A percentile compares a stretch with the other conserved stretches of the same genome.
Conservation (phyloP, 2,888 invertebrate species). For the Tachina lurida region DNA sequence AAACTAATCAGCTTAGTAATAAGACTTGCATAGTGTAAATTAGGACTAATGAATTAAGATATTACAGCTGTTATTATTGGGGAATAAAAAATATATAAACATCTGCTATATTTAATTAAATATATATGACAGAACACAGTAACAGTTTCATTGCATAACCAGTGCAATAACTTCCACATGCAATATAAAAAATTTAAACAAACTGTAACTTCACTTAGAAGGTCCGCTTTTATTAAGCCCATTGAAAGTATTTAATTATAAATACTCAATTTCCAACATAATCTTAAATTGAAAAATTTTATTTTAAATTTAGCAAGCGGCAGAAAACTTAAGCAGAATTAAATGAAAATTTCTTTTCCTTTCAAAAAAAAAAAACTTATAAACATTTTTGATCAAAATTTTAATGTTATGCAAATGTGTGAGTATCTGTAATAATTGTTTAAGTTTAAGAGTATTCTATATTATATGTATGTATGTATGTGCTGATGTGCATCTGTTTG, state of each 20-base stretch:
- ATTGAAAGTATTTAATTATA: neutral
- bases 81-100: too few relatives aligned
- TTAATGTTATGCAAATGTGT: neutral
- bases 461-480: neutral
- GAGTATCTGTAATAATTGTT: neutral
- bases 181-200: neutral
- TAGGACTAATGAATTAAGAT: too few relatives aligned
- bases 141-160: too few relatives aligned
- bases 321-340: neutral
- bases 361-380: neutral
- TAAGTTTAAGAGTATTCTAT: neutral
- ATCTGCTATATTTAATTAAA: too few relatives aligned
- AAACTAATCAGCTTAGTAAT: too few relatives aligned
- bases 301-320: neutral
- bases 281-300: slow-evolving; percentile 26
- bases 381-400: neutral
- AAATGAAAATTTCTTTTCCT: neutral
- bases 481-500: slow-evolving; percentile 1
- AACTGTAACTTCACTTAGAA: neutral
- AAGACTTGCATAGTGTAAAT: too few relatives aligned
- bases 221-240: neutral
- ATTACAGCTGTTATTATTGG: too few relatives aligned
- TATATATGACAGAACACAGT: too few relatives aligned
- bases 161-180: neutral
- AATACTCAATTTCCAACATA: slow-evolving; percentile 6